These are phyloP conservation scores for Menura novaehollandiae DNA, from an alignment of 2,113 vertebrate genomes.

Conservation along the genomic window DNA sequence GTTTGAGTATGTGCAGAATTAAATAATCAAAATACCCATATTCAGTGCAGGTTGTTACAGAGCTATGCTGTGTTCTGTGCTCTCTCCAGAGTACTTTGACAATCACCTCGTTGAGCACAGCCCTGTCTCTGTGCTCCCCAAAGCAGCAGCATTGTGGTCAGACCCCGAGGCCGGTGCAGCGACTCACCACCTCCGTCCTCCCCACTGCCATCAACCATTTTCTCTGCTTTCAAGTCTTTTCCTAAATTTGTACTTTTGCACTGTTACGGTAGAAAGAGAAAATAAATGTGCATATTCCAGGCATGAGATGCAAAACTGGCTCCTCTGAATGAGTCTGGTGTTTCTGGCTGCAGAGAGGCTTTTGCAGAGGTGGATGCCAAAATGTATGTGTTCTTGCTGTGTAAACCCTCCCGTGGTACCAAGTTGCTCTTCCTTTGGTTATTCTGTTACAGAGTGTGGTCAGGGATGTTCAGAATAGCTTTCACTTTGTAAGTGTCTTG, in stretches of 20 bases:
- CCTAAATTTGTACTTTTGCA: neutral
- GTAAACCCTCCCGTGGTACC: neutral
- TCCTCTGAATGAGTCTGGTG: neutral
- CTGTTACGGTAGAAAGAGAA: neutral
- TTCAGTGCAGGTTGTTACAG: neutral
- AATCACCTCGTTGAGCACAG: fast-evolving
- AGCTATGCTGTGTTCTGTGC: neutral
- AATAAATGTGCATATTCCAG: neutral
- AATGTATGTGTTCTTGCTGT: neutral
- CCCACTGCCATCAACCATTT: neutral
- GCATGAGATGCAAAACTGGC: neutral
- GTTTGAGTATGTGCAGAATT: neutral
- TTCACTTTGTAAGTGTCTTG: neutral
- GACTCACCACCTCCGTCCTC: neutral
- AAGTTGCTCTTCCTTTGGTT: neutral
- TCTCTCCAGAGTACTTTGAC: neutral
- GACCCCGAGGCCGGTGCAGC: fast-evolving
- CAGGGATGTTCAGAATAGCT: neutral
- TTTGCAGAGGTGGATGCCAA: neutral
- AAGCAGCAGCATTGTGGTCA: neutral
- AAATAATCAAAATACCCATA: neutral
- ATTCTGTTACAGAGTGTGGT: neutral
- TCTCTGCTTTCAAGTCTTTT: neutral
- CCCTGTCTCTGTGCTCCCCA: fast-evolving
- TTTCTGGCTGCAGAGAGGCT: neutral